Evolutionary conservation across 1,140 invertebrate genomes (phyloP), one percentile per base, ranked within the genome.

Genomic region (Diachasmimorpha longicaudata): DNA sequence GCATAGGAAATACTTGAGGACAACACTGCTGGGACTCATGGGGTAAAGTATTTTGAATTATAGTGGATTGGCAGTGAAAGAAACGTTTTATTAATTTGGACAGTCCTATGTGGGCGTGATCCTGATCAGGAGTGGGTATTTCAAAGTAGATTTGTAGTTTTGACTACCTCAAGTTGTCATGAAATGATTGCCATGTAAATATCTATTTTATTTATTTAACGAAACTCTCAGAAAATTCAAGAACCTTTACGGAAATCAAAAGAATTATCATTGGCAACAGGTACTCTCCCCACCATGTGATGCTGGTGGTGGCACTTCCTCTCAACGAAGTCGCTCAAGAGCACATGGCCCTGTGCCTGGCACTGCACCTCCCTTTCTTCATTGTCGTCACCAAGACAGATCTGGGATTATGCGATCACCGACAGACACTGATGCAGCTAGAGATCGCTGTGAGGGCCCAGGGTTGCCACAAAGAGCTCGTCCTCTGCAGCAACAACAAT

Each of bases 1-100:
- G 0, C 97, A 99, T 90, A 93, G 95, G 77, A 99, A 99, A 86
- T 99, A 99, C 86, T 91, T 99, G 80, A 92, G 95, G 80, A 99
- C 98, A 74, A 99, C 98, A 9, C 93, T 99, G 39, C 95, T 98
- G 83, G 98, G 98, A 0, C 88, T 99, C 2, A 97, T 95, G 10
- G 88, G 88, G 86, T 31, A 31, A 31, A 31, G 31, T 31, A 2
- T 31, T 6, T 31, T 31, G 6, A 31, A 31, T 31, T 31, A 31
- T 31, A 31, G 31, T 31, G 31, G 6, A 31, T 31, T 31, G 31
- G 31, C 6, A 31, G 6, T 31, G 31, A 31, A 6, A 31, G 31
- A 31, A 31, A 31, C 6, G 31, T 31, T 31, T 31, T 31, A 31
- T 31, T 31, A 31, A 31, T 31, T 31, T 3, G 2, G 31, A 31